Conservation (phyloP, 64 coral and sea anemone species). For the Trachythela sp. region DNA sequence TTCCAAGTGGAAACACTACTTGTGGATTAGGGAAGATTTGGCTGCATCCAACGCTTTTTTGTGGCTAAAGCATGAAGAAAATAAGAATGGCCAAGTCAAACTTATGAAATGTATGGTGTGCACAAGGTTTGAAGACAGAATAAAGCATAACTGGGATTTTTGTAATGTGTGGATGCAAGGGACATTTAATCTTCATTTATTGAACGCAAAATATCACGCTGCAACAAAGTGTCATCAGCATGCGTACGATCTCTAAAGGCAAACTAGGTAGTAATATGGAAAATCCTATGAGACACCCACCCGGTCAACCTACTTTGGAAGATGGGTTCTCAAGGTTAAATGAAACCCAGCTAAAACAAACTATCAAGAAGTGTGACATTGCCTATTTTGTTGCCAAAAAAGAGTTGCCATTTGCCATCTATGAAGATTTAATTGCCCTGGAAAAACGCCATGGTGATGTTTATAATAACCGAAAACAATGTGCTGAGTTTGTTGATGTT, state of each 20-base stretch:
- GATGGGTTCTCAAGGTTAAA: neutral
- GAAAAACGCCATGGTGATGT: slow-evolving; percentile 2
- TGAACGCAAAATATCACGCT: slow-evolving; percentile 9
- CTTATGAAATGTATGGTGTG: neutral
- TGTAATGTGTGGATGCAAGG: neutral
- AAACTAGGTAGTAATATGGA: neutral
- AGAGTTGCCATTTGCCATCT: slow-evolving; percentile 13
- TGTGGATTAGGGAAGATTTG: neutral
- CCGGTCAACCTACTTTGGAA: neutral
- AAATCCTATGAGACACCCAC: neutral
- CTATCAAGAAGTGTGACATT: neutral
- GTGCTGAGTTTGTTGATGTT: slow-evolving; percentile 12
- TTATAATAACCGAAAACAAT: slow-evolving; percentile 20
- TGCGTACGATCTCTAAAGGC: neutral
- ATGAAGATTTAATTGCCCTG: slow-evolving; percentile 12
- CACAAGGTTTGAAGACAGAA: neutral
- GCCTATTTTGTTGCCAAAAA: slow-evolving; percentile 17
- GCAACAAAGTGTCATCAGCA: neutral
- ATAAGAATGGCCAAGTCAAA: neutral
- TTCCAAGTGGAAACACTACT: no score
- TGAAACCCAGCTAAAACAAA: slow-evolving; percentile 12
- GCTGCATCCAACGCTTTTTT: neutral
- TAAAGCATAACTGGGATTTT: slow-evolving; percentile 1
- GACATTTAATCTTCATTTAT: neutral
- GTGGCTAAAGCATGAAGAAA: slow-evolving; percentile 5